Conservation (phyloP, 1,140 invertebrate genomes). For the Euura lappo region DNA sequence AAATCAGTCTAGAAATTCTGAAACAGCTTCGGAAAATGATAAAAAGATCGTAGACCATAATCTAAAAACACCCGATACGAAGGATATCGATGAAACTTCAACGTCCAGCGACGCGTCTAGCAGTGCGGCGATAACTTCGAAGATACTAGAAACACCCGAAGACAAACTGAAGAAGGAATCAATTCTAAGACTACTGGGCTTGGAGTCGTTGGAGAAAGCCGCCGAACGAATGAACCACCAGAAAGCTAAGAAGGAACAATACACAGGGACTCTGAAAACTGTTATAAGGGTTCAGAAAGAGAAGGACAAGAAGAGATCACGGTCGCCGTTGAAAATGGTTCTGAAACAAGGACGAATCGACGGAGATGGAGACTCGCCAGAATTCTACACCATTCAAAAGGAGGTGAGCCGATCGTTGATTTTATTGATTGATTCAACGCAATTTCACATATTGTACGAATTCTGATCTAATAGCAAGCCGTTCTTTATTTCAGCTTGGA, state of each 20-base stretch:
- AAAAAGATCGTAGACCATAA: not conserved
- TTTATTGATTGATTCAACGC: not conserved
- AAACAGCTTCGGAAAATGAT: conserved; percentile 1
- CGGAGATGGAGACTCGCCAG: conserved; percentile 65
- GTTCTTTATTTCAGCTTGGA: conserved; percentile 53
- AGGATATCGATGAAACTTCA: conserved; percentile 60
- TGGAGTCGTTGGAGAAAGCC: conserved; percentile 55
- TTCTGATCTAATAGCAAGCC: not conserved
- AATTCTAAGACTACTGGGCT: conserved; percentile 54
- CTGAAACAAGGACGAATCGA: conserved; percentile 75
- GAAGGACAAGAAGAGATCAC: conserved; percentile 65
- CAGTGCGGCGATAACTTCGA: conserved; percentile 35
- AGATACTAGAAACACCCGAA: conserved; percentile 61
- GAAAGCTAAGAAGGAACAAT: conserved; percentile 56
- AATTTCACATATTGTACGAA: not conserved
- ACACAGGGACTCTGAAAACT: conserved; percentile 79
- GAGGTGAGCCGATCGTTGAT: conserved; percentile 63
- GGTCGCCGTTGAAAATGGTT: conserved; percentile 79
- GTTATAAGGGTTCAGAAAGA: conserved; percentile 74
- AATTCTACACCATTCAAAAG: conserved; percentile 78
- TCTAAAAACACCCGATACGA: conserved; percentile 55
- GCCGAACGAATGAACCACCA: conserved; percentile 48
- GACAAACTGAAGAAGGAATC: conserved; percentile 60
- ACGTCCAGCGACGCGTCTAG: conserved; percentile 57
- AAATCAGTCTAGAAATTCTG: not conserved